Evolutionary conservation across 2,113 vertebrate species (phyloP).

Genomic region (Opisthocomus hoazin): DNA sequence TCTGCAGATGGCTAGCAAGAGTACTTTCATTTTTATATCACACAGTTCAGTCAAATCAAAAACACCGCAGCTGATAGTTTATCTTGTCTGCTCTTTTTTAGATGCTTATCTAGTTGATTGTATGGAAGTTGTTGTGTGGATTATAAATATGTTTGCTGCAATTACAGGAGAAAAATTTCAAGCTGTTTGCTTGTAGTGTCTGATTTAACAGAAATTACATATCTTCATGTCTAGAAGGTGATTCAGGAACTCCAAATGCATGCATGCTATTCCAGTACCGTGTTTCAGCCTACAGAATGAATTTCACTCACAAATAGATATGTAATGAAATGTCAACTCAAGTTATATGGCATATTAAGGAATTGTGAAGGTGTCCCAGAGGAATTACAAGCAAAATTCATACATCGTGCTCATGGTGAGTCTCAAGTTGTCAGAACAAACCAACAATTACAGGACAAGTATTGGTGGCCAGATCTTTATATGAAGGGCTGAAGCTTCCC

Average conservation of each 20-base stretch:
- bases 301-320: not conserved
- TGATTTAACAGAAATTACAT: not conserved
- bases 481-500: not conserved
- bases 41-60: slow-evolving; percentile 42
- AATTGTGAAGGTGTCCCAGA: not conserved
- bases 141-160: slow-evolving; percentile 26
- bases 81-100: slow-evolving; percentile 21
- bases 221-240: not conserved
- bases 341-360: not conserved
- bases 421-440: not conserved
- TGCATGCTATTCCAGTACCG: not conserved
- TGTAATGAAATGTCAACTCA: not conserved
- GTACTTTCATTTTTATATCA: slow-evolving; percentile 16
- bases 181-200: not conserved
- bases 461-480: not conserved
- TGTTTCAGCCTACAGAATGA: not conserved
- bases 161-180: not conserved
- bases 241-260: not conserved
- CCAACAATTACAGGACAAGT: not conserved
- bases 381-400: not conserved
- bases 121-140: not conserved
- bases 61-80: slow-evolving; percentile 29
- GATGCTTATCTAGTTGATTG: slow-evolving; percentile 31
- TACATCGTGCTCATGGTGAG: not conserved
- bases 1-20: slow-evolving; percentile 48